Evolutionary conservation across 1,140 invertebrate species (phyloP).

Genomic region (Archivesica marissinica): DNA sequence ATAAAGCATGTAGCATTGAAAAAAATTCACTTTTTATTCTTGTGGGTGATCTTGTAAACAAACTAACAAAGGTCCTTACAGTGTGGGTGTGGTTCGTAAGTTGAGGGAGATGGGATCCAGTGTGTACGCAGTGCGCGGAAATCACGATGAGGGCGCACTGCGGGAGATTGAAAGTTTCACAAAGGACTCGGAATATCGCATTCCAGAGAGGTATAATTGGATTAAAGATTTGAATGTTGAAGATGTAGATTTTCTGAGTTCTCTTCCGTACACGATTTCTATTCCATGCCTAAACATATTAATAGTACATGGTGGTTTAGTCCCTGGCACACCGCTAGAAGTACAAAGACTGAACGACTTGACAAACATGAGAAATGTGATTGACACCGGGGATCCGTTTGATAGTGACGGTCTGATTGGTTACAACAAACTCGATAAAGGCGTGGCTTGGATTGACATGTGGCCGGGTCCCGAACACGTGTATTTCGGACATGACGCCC

Average conservation of each 20-base stretch:
- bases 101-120: conserved; percentile 54
- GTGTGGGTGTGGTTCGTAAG: conserved; percentile 74
- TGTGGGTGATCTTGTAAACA: conserved; percentile 82
- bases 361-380: conserved; percentile 82
- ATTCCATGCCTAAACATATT: conserved; percentile 79
- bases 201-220: conserved; percentile 77
- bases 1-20: conserved; percentile 53
- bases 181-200: conserved; percentile 57
- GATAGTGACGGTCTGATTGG: conserved; percentile 55
- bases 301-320: conserved; percentile 83
- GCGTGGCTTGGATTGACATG: conserved; percentile 80
- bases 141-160: conserved; percentile 78
- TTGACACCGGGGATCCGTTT: conserved; percentile 59
- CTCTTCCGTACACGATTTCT: conserved; percentile 82
- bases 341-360: conserved; percentile 75
- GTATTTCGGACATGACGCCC: conserved; percentile 84
- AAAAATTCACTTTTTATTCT: conserved; percentile 77
- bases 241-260: conserved; percentile 77
- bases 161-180: conserved; percentile 48
- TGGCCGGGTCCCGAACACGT: conserved; percentile 84
- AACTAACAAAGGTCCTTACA: conserved; percentile 83
- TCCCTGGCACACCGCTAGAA: conserved; percentile 77
- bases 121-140: conserved; percentile 74
- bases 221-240: conserved; percentile 72
- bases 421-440: conserved; percentile 66